These are phyloP conservation scores for Phymorhynchus buccinoides DNA, from an alignment of 1,140 invertebrate genomes.

Conservation along the genomic window DNA sequence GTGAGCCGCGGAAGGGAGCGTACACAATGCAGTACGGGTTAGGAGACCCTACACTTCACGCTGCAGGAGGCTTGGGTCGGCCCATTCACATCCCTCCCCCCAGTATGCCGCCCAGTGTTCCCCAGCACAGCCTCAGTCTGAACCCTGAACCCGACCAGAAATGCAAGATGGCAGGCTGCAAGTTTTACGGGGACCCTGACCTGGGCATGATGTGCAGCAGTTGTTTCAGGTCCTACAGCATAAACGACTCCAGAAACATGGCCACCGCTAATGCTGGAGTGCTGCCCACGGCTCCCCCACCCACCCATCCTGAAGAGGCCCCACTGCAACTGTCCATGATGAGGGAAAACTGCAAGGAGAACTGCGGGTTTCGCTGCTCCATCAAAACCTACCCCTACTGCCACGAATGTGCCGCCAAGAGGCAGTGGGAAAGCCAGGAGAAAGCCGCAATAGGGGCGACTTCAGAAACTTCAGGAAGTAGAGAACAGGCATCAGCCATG, in stretches of 20 bases:
- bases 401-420: conserved; percentile 52
- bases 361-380: conserved; percentile 60
- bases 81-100: background rate
- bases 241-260: conserved; percentile 35
- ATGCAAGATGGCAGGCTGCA: conserved; percentile 54
- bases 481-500: background rate
- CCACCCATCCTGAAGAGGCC: conserved; percentile 13
- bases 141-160: conserved; percentile 7
- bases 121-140: background rate
- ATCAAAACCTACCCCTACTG: conserved; percentile 62
- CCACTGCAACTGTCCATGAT: conserved; percentile 50
- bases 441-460: background rate
- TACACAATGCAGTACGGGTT: background rate
- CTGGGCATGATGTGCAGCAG: conserved; percentile 51
- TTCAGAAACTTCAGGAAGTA: background rate
- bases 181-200: conserved; percentile 53
- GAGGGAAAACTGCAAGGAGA: conserved; percentile 44
- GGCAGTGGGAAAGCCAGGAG: background rate
- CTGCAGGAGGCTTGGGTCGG: background rate
- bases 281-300: conserved; percentile 32
- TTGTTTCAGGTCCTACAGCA: conserved; percentile 57
- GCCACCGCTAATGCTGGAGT: background rate
- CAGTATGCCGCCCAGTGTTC: background rate
- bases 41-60: background rate
- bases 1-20: conserved; percentile 5